Evolutionary conservation across 2,888 invertebrate species (phyloP).

Genomic region (Timema cristinae): DNA sequence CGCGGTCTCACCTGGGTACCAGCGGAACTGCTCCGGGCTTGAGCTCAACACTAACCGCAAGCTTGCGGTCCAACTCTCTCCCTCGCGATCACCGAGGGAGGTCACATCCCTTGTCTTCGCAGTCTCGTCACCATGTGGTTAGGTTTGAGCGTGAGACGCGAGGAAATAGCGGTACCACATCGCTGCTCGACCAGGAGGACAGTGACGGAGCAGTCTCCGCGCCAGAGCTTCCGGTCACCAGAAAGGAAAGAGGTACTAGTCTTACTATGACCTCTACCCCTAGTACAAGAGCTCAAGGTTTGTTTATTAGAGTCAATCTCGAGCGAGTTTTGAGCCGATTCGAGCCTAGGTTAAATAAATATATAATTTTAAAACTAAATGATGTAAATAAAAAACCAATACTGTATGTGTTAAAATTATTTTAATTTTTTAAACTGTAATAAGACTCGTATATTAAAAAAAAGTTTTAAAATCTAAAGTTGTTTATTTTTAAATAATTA

Average conservation of each 20-base stretch:
- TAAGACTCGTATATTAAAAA: too few species aligned
- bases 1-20: constrained; percentile 22
- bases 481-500: too few species aligned
- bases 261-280: too few species aligned
- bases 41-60: constrained; percentile 13
- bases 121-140: constrained; percentile 37
- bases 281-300: too few species aligned
- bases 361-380: too few species aligned
- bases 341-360: too few species aligned
- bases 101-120: constrained; percentile 21
- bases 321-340: too few species aligned
- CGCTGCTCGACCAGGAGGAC: constrained; percentile 64
- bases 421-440: too few species aligned
- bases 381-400: too few species aligned
- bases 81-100: constrained; percentile 38
- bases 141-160: constrained; percentile 41
- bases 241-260: constrained; percentile 62
- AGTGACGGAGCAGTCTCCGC: constrained; percentile 76
- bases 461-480: too few species aligned
- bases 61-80: constrained; percentile 40
- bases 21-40: constrained; percentile 12
- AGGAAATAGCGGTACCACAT: constrained; percentile 27
- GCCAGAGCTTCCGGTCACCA: constrained; percentile 68
- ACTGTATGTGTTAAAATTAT: too few species aligned
- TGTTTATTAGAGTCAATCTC: too few species aligned